These are phyloP conservation scores for Neostethus bicornis DNA, from an alignment of 2,797 vertebrate species.

Conservation along the genomic window DNA sequence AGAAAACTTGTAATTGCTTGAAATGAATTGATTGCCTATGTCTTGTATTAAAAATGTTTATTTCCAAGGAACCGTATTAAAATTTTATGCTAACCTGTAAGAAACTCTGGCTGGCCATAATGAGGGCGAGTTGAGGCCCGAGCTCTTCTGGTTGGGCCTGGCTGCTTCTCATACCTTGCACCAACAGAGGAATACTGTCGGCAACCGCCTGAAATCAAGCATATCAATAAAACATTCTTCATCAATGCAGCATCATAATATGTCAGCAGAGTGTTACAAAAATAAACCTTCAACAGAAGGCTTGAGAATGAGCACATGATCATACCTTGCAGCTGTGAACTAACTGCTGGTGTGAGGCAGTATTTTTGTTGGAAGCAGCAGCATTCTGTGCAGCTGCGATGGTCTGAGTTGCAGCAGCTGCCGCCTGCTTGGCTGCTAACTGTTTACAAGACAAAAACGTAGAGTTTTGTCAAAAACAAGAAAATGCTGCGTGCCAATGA, in stretches of 20 bases:
- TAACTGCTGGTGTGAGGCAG: constrained; percentile 93
- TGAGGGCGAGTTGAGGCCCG: constrained; percentile 92
- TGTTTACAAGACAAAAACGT: constrained; percentile 67
- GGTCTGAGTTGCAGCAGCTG: constrained; percentile 96
- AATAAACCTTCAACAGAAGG: background rate
- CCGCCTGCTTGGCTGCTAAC: constrained; percentile 97
- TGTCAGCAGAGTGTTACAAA: background rate
- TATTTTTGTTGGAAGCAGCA: constrained; percentile 95
- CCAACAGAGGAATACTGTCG: constrained; percentile 94
- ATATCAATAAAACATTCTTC: constrained; percentile 1
- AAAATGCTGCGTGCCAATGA: constrained; percentile 19
- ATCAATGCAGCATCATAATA: constrained; percentile 4
- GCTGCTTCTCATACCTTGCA: constrained; percentile 95
- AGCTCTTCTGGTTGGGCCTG: constrained; percentile 95
- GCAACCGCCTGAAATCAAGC: constrained; percentile 86
- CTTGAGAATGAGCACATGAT: constrained; percentile 13
- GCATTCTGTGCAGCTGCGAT: constrained; percentile 98
- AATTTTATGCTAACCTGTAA: constrained; percentile 83
- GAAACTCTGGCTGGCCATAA: constrained; percentile 97
- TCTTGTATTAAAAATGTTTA: constrained; percentile 1
- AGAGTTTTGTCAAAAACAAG: constrained; percentile 36
- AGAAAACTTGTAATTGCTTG: constrained; percentile 5
- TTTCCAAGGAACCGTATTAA: background rate
- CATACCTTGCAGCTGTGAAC: constrained; percentile 98
- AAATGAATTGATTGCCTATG: background rate